Percentiles rank a stretch among this genome's conserved stretches.
Evolutionary conservation across 2,888 invertebrate genomes (phyloP).

Genomic region (Branchipolynoe longqiensis): DNA sequence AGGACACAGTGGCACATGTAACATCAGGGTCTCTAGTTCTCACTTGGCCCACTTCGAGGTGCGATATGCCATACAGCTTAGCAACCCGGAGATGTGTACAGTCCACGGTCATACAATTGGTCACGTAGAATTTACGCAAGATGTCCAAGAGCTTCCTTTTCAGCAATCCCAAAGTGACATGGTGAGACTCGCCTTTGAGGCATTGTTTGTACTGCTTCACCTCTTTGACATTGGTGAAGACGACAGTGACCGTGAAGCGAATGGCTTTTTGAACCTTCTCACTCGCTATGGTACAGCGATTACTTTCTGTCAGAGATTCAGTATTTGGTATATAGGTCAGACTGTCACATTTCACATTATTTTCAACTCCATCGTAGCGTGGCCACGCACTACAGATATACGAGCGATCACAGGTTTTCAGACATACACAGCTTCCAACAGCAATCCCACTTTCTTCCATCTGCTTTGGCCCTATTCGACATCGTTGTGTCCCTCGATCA

Average conservation of each 20-base stretch:
- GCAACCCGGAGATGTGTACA: conserved; percentile 68
- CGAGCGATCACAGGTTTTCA: not conserved
- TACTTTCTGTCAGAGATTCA: not conserved
- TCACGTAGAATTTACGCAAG: conserved; percentile 3
- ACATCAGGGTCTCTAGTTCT: not conserved
- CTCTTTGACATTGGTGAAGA: conserved; percentile 17
- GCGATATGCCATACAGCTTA: conserved; percentile 70
- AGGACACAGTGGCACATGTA: conserved; percentile 65
- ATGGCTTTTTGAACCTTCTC: not conserved
- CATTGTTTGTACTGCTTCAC: not conserved
- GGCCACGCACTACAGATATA: conserved; percentile 33
- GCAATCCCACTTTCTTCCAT: not conserved
- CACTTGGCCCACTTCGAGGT: conserved; percentile 67
- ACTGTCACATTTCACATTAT: not conserved
- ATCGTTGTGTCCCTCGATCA: conserved; percentile 34
- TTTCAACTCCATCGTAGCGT: conserved; percentile 12
- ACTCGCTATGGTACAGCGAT: not conserved
- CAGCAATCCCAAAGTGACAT: not conserved
- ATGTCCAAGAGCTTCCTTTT: conserved; percentile 12
- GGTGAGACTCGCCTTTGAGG: not conserved
- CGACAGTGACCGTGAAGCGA: not conserved
- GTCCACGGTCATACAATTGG: conserved; percentile 65
- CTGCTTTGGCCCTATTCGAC: conserved; percentile 24
- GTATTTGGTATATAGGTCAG: not conserved
- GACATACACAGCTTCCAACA: conserved; percentile 9